These are phyloP conservation scores for Apogon talboti DNA, from an alignment of 2,797 vertebrate species.

Conservation along the genomic window DNA sequence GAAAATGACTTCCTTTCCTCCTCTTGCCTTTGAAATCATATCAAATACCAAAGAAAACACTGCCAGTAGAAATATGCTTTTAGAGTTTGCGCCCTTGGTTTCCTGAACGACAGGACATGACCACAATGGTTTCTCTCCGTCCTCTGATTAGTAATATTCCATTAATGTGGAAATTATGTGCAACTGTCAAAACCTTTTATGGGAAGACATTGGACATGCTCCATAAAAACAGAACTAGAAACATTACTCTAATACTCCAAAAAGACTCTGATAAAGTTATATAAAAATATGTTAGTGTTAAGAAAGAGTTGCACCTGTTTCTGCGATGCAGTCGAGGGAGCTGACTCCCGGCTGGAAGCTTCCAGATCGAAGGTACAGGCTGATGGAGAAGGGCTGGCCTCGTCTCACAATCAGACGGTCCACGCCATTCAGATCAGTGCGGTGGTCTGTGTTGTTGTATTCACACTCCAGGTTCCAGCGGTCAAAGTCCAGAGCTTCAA, in stretches of 20 bases:
- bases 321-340: conserved; percentile 81
- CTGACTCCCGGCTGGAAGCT: conserved; percentile 83
- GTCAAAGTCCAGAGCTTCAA: conserved; percentile 86
- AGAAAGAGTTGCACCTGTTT: conserved; percentile 84
- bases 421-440: conserved; percentile 83
- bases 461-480: conserved; percentile 86
- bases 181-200: background rate
- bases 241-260: background rate
- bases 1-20: conserved; percentile 8
- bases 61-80: conserved; percentile 5
- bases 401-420: conserved; percentile 89
- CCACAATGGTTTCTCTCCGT: conserved; percentile 1
- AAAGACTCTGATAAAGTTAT: background rate
- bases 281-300: background rate
- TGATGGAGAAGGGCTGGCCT: conserved; percentile 88
- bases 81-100: background rate
- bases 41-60: conserved; percentile 8
- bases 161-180: background rate
- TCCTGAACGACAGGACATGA: conserved; percentile 24
- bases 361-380: conserved; percentile 85
- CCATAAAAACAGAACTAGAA: background rate
- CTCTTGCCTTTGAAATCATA: conserved; percentile 35
- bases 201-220: background rate
- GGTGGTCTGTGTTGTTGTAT: conserved; percentile 88
- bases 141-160: background rate